A percentile compares a stretch with the other conserved stretches of the same genome.
phyloP scores from a whole-genome alignment of 2,797 vertebrate species.

The Syndactyla subalaris region DNA sequence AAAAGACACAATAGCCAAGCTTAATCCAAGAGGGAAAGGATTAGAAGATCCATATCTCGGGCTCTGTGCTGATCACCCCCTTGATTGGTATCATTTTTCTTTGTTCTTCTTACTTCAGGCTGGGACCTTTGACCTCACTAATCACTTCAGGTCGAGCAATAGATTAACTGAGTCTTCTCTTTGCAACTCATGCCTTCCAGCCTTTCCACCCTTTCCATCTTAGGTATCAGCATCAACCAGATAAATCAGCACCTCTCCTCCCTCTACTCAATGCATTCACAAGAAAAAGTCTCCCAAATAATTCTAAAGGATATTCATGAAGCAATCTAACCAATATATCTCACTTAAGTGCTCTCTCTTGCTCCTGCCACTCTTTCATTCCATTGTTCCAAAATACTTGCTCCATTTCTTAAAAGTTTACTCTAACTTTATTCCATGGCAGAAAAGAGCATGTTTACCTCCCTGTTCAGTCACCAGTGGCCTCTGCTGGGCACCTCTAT shows the following conservation, averaged over 20 bases:
- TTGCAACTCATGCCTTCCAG: neutral
- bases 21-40: neutral
- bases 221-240: neutral
- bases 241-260: neutral
- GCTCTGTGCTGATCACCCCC: neutral
- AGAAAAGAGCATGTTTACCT: neutral
- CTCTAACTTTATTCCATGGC: neutral
- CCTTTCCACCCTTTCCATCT: neutral
- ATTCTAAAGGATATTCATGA: neutral
- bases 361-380: neutral
- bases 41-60: neutral
- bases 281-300: neutral
- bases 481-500: conserved; percentile 49
- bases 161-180: neutral
- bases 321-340: neutral
- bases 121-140: neutral
- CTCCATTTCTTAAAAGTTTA: neutral
- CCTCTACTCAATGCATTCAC: fast-evolving
- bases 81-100: neutral
- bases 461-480: neutral
- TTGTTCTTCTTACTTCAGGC: neutral
- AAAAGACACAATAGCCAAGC: neutral
- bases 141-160: neutral
- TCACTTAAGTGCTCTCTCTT: neutral
- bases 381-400: neutral